Evolutionary conservation across 2,113 vertebrate genomes (phyloP).

Genomic region (Oreochromis tanganicae): DNA sequence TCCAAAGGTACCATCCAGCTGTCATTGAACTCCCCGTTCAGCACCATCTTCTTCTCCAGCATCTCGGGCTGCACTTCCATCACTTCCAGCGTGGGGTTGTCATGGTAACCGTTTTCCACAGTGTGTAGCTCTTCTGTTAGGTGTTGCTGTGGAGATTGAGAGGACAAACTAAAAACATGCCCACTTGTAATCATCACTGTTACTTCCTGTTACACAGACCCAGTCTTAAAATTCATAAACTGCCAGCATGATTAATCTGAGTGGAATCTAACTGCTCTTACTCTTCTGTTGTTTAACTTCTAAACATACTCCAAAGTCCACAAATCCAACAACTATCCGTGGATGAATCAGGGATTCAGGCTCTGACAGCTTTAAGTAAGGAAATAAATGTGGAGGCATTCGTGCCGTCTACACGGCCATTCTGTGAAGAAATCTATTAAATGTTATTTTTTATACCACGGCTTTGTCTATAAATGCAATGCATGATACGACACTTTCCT

Average conservation of each 20-base stretch:
- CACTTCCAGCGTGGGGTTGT: constrained; percentile 95
- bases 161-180: not conserved
- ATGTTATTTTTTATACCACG: not conserved
- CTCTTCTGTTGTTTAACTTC: not conserved
- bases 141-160: constrained; percentile 73
- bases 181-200: not conserved
- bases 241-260: not conserved
- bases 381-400: too few relatives aligned
- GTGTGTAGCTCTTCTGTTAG: constrained; percentile 95
- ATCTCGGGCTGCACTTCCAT: constrained; percentile 94
- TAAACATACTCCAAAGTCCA: not conserved
- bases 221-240: not conserved
- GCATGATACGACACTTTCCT: not conserved
- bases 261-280: not conserved
- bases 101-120: constrained; percentile 94
- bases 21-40: constrained; percentile 89
- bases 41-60: constrained; percentile 87
- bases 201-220: not conserved
- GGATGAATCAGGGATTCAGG: not conserved
- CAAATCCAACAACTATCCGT: not conserved
- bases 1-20: constrained; percentile 96
- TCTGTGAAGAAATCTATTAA: too few relatives aligned
- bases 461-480: not conserved
- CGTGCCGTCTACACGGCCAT: too few relatives aligned
- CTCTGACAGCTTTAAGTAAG: not conserved